A percentile compares a stretch with the other conserved stretches of the same genome.
Conservation (phyloP, 2,888 invertebrate genomes). For the Caenorhabditis plicata region DNA sequence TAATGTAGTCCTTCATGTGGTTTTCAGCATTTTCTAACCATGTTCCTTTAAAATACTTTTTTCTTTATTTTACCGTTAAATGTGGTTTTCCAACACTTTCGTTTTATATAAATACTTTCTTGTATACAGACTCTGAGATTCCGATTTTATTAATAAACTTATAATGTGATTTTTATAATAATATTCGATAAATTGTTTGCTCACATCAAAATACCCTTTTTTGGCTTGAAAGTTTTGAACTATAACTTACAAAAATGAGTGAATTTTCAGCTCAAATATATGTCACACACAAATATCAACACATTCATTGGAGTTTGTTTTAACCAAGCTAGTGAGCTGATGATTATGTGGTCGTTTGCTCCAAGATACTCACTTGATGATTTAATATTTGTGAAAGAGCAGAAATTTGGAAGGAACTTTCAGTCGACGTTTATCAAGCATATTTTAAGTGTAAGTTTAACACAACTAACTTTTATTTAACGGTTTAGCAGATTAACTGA, state of each 20-base stretch:
- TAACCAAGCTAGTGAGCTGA: conserved; percentile 39
- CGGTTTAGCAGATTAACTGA: too few species aligned
- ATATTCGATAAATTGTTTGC: too few species aligned
- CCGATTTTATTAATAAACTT: not conserved
- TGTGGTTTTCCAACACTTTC: too few species aligned
- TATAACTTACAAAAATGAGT: not conserved
- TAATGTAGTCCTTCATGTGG: too few species aligned
- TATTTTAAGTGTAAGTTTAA: conserved; percentile 32
- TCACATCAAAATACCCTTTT: too few species aligned
- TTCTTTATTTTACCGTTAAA: too few species aligned
- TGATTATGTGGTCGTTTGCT: conserved; percentile 41
- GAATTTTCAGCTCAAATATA: conserved; percentile 35
- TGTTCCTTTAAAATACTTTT: too few species aligned
- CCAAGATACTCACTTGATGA: conserved; percentile 39
- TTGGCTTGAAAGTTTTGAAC: too few species aligned
- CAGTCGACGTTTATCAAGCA: conserved; percentile 47
- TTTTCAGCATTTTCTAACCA: too few species aligned
- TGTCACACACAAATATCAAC: conserved; percentile 41
- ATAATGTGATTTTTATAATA: not conserved
- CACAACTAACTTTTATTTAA: too few species aligned
- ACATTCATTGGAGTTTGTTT: conserved; percentile 47
- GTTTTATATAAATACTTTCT: too few species aligned
- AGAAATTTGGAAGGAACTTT: conserved; percentile 48
- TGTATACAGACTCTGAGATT: not conserved
- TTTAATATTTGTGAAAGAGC: conserved; percentile 38